Evolutionary conservation across 1,140 invertebrate species (phyloP), one percentile per base, ranked within the genome.

Genomic region (Argopecten irradians): DNA sequence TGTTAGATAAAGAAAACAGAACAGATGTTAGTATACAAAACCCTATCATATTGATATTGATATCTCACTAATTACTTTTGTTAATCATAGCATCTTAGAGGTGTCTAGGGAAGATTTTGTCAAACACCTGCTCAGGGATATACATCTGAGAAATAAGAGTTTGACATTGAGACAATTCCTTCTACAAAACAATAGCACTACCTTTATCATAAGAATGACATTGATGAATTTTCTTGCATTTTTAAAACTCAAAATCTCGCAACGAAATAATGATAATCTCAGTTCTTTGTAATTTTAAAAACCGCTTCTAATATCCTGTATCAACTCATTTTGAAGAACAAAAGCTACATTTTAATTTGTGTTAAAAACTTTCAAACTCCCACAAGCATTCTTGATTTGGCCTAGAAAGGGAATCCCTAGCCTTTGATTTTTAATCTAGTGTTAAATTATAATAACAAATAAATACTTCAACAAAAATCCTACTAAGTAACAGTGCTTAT

Each of bases 391-490:
- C 43, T 46, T 19, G 1, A 7, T 71, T 3, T 5, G 28, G 22
- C 28, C 55, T 28, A 7, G 55, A 8, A n/a, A 71, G 22, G 55
- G 5, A 71, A 71, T 28, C 28, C 8, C 22, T 71, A 71, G 1
- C n/a, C 8, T 28, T 71, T 1, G 55, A 16, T 22, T 71, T 28
- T 16, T 16, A n/a, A n/a, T 71, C n/a, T n/a, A 71, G 22, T 5
- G 43, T 71, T 71, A 71, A 71, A 71, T 71, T 71, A n/a, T 46
- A 46, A 28, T 71, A 71, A n/a, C 8, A 71, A 71, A 71, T 71
- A 71, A 71, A 71, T 71, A 71, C 43, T 71, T 5, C 13, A 5
- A 71, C 8, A 71, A 28, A n/a, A 71, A 28, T 71, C 43, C 13
- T 19, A 46, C 22, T 8, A 28, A 71, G 7, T 28, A 71, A 28